These are phyloP conservation scores for Phataginus tricuspis DNA, from an alignment of 2,797 vertebrate genomes.

Conservation along the genomic window DNA sequence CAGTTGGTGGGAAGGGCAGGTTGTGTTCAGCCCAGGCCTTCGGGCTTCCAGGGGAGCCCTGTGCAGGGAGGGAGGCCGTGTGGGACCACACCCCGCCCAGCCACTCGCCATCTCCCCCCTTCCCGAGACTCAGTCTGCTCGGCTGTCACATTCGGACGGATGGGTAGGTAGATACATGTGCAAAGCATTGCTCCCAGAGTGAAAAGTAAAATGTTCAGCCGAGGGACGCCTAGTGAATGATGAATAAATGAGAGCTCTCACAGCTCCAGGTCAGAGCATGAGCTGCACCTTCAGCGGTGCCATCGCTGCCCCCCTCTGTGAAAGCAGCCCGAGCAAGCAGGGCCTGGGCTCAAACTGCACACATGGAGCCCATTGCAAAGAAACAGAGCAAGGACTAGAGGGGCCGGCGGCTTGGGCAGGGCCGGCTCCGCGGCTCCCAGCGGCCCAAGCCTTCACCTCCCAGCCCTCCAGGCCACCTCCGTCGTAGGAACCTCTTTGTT, in stretches of 20 bases:
- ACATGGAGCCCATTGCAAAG: rapidly evolving
- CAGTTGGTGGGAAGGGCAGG: not conserved
- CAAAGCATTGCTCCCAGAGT: not conserved
- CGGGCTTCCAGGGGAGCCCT: not conserved
- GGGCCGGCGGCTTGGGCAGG: not conserved
- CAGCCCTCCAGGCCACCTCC: not conserved
- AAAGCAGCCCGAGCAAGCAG: not conserved
- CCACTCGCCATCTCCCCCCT: too few relatives aligned
- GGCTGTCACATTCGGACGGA: not conserved
- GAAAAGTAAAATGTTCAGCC: not conserved
- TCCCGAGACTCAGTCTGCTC: not conserved
- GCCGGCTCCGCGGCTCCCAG: rapidly evolving
- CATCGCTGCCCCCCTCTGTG: rapidly evolving
- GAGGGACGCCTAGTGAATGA: not conserved
- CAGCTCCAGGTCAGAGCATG: not conserved
- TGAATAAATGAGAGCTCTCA: not conserved
- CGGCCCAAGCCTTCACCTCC: not conserved
- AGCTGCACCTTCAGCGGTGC: not conserved
- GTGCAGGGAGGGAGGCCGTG: too few relatives aligned
- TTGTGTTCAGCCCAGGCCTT: not conserved
- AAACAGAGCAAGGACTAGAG: too few relatives aligned
- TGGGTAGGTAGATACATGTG: too few relatives aligned
- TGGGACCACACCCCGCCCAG: too few relatives aligned
- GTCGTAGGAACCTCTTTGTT: rapidly evolving
- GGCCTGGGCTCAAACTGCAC: rapidly evolving